Evolutionary conservation across 2,113 vertebrate species (phyloP), one percentile per base, ranked within the genome.

Genomic region (Chrysochloris asiatica): DNA sequence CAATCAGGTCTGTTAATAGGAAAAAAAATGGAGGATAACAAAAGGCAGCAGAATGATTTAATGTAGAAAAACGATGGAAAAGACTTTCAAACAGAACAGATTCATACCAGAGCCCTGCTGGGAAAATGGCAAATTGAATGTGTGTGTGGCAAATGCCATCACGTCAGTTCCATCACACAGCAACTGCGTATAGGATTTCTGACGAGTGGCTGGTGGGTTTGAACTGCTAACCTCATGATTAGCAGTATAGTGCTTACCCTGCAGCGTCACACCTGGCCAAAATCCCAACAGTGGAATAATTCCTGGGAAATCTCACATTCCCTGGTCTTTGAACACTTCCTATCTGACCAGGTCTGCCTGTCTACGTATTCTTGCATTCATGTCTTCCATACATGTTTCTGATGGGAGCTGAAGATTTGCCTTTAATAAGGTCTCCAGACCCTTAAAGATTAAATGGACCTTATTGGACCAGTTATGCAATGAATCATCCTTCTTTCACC

Each of bases 251-350:
- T n/a, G n/a, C n/a, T n/a, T n/a, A n/a, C n/a, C n/a, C n/a, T n/a
- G n/a, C n/a, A n/a, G n/a, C n/a, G n/a, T n/a, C n/a, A n/a, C n/a
- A n/a, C n/a, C 26, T 63, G 38, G n/a, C 87, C n/a, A 76, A 82
- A 90, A 41, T 76, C 22, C 77, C 56, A 76, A 16, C 10, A 63
- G 13, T 41, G 45, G 41, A 17, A 33, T 61, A 77, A 79, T 13
- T 81, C 8, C 83, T 50, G 16, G n/a, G 48, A 59, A 93, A 91
- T 63, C 45, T 16, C 86, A 71, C 86, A 30, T 45, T 28, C 88
- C 56, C 8, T 89, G 28, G 36, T 86, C 28, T 77, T 80, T 82
- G 63, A 72, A 45, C 52, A 54, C n/a, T 78, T 92, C n/a, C 3
- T n/a, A n/a, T n/a, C n/a, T 52, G 56, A 52, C 0, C 3, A 1